Conservation (phyloP, 23 tunicate genomes). For the Phallusia fumigata region DNA sequence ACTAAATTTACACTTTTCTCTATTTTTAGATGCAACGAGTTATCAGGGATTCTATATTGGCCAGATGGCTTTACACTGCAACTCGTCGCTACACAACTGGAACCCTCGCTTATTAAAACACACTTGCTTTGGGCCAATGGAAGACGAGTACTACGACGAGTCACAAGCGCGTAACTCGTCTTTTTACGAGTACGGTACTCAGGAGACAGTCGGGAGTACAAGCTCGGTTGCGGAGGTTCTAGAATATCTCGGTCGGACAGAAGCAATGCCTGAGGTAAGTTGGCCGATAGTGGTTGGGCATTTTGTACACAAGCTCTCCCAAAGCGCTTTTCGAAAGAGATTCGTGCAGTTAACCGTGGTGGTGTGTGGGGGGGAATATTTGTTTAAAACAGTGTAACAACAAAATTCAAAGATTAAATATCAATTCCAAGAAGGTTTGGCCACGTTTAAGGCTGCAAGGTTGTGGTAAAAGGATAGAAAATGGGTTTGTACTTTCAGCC, state of each 20-base stretch:
- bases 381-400: too few species aligned
- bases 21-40: neutral
- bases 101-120: neutral
- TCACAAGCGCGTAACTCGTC: neutral
- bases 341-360: too few species aligned
- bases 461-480: too few species aligned
- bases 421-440: too few species aligned
- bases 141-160: neutral
- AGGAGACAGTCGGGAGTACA: neutral
- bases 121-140: neutral
- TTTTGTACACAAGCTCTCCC: too few species aligned
- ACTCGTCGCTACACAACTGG: neutral
- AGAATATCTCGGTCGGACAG: neutral
- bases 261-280: neutral
- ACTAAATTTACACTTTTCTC: too few species aligned
- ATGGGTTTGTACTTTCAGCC: too few species aligned
- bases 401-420: too few species aligned
- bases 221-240: neutral
- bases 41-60: neutral
- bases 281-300: too few species aligned
- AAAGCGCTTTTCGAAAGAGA: too few species aligned
- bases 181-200: slow-evolving; percentile 3
- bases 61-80: neutral
- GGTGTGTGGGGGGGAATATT: too few species aligned
- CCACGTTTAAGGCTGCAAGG: too few species aligned